Conservation (phyloP, 1,140 invertebrate species). For the Teleopsis dalmanni region DNA sequence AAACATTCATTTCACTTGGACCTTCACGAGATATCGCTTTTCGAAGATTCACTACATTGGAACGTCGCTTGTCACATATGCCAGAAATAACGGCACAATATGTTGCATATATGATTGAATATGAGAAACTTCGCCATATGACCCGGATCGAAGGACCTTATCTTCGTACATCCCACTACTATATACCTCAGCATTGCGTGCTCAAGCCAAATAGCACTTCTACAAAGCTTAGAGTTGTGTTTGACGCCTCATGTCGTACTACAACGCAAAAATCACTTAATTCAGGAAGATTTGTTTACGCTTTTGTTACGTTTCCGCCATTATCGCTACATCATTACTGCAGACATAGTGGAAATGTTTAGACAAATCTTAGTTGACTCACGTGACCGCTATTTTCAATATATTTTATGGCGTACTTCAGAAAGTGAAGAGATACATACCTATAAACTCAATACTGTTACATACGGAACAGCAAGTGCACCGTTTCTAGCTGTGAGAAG, state of each 20-base stretch:
- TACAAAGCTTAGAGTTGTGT: conserved; percentile 27
- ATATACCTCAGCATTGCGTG: conserved; percentile 29
- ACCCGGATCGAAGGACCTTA: neutral
- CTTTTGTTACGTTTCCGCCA: conserved; percentile 41
- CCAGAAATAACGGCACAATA: conserved; percentile 18
- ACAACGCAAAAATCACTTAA: conserved; percentile 33
- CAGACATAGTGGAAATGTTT: conserved; percentile 45
- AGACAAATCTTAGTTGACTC: conserved; percentile 37
- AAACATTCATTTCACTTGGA: neutral
- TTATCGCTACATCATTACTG: conserved; percentile 29
- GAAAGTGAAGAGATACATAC: conserved; percentile 6
- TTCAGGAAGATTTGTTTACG: conserved; percentile 42
- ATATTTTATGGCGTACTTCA: conserved; percentile 42
- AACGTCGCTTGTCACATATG: conserved; percentile 16
- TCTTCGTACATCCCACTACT: conserved; percentile 13
- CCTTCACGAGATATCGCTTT: conserved; percentile 14
- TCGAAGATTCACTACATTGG: conserved; percentile 18
- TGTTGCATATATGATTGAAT: conserved; percentile 27
- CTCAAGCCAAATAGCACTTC: conserved; percentile 17
- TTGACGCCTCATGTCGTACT: conserved; percentile 17
- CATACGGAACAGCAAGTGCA: neutral
- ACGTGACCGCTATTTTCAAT: conserved; percentile 35
- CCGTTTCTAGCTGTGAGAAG: conserved; percentile 2
- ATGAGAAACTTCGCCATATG: conserved; percentile 25
- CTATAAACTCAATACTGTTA: neutral